Evolutionary conservation across 2,888 invertebrate genomes (phyloP), one percentile per base, ranked within the genome.

Genomic region (Chymomyza caudatula): DNA sequence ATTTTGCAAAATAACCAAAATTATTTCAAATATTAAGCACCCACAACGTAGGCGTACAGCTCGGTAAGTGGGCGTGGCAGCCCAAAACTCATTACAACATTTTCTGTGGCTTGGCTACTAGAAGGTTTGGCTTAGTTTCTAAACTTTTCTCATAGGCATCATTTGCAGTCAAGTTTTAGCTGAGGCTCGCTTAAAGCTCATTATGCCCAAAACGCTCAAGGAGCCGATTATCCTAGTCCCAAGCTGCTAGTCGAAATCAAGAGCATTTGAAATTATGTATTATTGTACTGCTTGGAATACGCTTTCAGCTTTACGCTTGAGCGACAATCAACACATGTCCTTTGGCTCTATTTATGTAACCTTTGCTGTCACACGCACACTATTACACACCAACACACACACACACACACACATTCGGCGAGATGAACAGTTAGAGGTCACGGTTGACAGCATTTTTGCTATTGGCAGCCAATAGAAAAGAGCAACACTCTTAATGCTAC

Each of bases 301-400:
- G 60, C 64, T 77, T 73, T 74, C 68, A 66, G 73, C 76, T 77
- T 73, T 74, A 75, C 75, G 82, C 85, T 76, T 85, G 86, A 83
- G 69, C 77, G 70, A 64, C 64, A 74, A 73, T 72, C 78, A 72
- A 76, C 64, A 76, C 75, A 76, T 81, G 57, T 65, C 47, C 37
- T 52, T 65, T 60, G 47, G 52, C 53, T 20, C 56, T 44, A 67
- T 54, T 65, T 67, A 23, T 17, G 1, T 57, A 67, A 63, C 67
- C 72, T 69, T 68, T 71, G 63, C 65, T 65, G 5, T 19, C 47
- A n/a, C 60, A 47, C 62, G 55, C 8, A 65, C 22, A 49, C 65
- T 65, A 4, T 19, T 43, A n/a, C 60, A 47, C 62, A 58, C 8
- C 63, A 19, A 49, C 54, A 49, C 22, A 6, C 44, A 5, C 6